Evolutionary conservation across 2,888 invertebrate genomes (phyloP), one percentile per base, ranked within the genome.

Genomic region (Phasia obesa): DNA sequence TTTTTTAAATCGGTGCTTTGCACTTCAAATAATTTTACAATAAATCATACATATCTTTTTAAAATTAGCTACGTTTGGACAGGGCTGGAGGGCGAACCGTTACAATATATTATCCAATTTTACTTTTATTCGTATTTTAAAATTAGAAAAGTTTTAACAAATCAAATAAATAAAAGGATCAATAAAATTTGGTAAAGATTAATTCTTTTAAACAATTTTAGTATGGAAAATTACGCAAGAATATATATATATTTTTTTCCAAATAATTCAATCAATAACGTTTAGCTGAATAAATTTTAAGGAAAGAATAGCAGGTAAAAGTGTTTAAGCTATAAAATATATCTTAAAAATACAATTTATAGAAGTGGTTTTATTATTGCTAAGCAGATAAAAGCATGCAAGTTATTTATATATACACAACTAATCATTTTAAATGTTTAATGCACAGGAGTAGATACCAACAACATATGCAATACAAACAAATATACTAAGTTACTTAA

Each of bases 351-450:
- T 35, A 70, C 55, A 70, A 77, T 77, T 77, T 70, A 21, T 25
- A 49, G 65, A 51, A 77, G 70, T 77, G 77, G 44, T 55, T 69
- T 53, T 47, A 9, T 53, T 47, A 3, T 31, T 59, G 3, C 27
- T 42, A 42, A 64, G 17, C 4, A 49, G 3, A 15, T 21, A 23
- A 25, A 49, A 38, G 7, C n/a, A 59, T 17, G 7, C 38, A 27
- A 57, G 27, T 38, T 17, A 64, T 35, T 21, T n/a, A 19, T 17
- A 17, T 23, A 13, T 76, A 73, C 25, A 42, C 51, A 65, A 65
- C 59, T 73, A 74, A 79, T 79, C 67, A 73, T 73, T 79, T 74
- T 60, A 73, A n/a, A 67, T 79, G 59, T 35, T 67, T 35, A 17
- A 67, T 67, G 25, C 27, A 53, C 55, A 42, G 11, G 35, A 35